Percentiles rank a stretch among this genome's conserved stretches.
phyloP scores from a whole-genome alignment of 2,797 vertebrate species.

The Linurgus olivaceus region DNA sequence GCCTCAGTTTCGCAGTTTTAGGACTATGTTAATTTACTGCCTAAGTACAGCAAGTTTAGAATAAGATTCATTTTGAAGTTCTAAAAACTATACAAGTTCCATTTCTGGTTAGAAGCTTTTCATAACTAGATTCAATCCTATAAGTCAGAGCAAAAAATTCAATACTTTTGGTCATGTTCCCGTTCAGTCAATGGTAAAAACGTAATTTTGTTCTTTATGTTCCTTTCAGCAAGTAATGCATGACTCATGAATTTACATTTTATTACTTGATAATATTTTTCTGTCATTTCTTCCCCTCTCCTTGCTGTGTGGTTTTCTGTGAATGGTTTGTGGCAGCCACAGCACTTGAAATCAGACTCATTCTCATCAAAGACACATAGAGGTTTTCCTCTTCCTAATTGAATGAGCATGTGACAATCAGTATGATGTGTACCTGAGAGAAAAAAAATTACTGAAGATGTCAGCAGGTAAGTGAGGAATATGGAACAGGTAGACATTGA shows the following conservation, averaged over 20 bases:
- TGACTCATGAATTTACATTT: slow-evolving; percentile 6
- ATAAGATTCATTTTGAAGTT: not conserved
- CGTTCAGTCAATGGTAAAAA: not conserved
- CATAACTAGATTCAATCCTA: not conserved
- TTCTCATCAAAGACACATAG: not conserved
- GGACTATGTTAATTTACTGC: slow-evolving; percentile 1
- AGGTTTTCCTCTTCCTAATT: not conserved
- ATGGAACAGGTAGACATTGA: not conserved
- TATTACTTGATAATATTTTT: slow-evolving; percentile 20
- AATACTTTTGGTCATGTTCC: not conserved
- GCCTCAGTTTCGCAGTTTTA: not conserved
- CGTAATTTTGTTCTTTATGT: not conserved
- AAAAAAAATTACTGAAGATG: not conserved
- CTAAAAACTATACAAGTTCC: not conserved
- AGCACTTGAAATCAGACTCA: not conserved
- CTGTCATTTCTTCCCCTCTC: not conserved
- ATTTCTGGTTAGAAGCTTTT: not conserved
- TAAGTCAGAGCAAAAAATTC: not conserved
- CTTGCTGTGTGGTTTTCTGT: not conserved
- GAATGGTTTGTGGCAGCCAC: not conserved
- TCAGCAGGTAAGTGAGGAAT: not conserved
- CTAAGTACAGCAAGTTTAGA: not conserved
- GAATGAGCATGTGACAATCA: not conserved
- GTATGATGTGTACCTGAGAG: not conserved
- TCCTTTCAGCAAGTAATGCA: slow-evolving; percentile 7